Conservation (phyloP, 1,140 invertebrate species). For the Tigriopus japonicus region DNA sequence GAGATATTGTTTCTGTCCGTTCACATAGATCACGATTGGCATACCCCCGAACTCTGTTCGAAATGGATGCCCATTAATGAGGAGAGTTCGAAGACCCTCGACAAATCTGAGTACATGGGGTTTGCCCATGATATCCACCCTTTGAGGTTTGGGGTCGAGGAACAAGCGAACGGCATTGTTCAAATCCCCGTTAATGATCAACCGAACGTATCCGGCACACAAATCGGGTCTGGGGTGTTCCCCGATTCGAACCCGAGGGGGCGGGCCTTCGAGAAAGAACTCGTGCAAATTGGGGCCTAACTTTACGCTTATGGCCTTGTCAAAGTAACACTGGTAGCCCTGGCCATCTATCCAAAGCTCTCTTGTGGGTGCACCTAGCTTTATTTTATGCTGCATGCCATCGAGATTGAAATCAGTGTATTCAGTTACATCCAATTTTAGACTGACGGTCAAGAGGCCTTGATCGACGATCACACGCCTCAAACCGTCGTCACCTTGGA, state of each 20-base stretch:
- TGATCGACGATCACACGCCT: not conserved
- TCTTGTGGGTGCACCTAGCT: slow-evolving; percentile 72
- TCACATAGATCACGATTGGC: slow-evolving; percentile 63
- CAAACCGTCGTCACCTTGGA: not conserved
- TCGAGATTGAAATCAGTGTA: slow-evolving; percentile 25
- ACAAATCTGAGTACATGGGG: slow-evolving; percentile 56
- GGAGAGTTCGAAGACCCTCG: slow-evolving; percentile 47
- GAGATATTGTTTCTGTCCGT: slow-evolving; percentile 59
- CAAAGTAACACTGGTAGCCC: slow-evolving; percentile 76
- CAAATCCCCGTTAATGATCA: slow-evolving; percentile 53
- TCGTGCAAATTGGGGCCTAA: slow-evolving; percentile 51
- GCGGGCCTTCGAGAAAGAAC: slow-evolving; percentile 61
- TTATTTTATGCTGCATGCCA: slow-evolving; percentile 39
- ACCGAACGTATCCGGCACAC: slow-evolving; percentile 56
- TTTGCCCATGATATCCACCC: slow-evolving; percentile 42
- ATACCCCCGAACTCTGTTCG: slow-evolving; percentile 66
- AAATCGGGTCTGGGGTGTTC: slow-evolving; percentile 36
- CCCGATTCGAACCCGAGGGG: slow-evolving; percentile 44
- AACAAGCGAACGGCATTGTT: slow-evolving; percentile 52
- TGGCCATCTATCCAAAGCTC: slow-evolving; percentile 72
- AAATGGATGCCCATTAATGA: slow-evolving; percentile 65
- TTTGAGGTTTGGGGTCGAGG: slow-evolving; percentile 65
- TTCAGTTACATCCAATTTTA: slow-evolving; percentile 20
- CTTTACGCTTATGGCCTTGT: slow-evolving; percentile 62
- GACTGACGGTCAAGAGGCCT: no score